These are phyloP conservation scores for Scortum barcoo DNA, from an alignment of 2,113 vertebrate genomes.

Conservation along the genomic window DNA sequence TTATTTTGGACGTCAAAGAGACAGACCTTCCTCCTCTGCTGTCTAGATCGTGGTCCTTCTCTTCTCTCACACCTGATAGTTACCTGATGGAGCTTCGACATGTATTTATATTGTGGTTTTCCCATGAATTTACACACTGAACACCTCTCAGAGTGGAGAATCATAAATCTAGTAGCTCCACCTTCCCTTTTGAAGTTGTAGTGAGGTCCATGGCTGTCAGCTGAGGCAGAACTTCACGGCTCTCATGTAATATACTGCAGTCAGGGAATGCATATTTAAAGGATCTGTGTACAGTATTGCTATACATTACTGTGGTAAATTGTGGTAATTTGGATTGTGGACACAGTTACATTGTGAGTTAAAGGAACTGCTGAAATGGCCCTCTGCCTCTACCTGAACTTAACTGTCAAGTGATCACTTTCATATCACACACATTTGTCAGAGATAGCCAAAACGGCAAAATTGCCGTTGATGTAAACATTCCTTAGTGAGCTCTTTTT, in stretches of 20 bases:
- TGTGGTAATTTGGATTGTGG: too few species aligned
- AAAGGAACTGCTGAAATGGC: neutral
- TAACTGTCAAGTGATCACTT: neutral
- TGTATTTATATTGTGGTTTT: neutral
- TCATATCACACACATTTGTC: neutral
- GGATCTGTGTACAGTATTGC: too few species aligned
- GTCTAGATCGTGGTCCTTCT: neutral
- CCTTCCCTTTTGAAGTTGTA: neutral
- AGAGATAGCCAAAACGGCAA: too few species aligned
- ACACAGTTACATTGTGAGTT: neutral
- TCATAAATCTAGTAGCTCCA: neutral
- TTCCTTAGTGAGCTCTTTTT: too few species aligned
- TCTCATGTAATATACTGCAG: neutral
- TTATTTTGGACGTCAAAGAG: conserved; percentile 9
- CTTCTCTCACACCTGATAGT: neutral
- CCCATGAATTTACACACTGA: neutral
- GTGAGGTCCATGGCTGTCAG: neutral
- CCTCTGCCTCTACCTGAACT: too few species aligned
- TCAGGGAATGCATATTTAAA: neutral
- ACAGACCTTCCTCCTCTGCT: neutral
- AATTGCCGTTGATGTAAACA: too few species aligned
- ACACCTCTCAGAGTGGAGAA: neutral
- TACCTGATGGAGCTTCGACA: neutral
- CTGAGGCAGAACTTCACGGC: neutral
- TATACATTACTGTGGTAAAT: too few species aligned